Base-by-base conservation (phyloP, 2,113 vertebrate species). In the Pseudolaguvia tuberculata region DNA sequence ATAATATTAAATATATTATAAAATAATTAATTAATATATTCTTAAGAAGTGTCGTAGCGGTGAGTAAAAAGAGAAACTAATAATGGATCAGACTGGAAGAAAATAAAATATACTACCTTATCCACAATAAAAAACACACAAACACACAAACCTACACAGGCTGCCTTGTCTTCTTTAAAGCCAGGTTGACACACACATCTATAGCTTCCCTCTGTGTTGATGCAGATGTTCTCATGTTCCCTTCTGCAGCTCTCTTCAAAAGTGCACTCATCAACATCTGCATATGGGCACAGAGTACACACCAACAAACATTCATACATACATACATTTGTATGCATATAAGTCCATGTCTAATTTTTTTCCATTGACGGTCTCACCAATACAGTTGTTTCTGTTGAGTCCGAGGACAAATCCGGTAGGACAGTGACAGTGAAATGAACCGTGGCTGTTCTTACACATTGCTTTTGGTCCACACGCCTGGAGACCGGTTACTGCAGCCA, bases 181-280 rank as follows among this genome's bases (percentile, higher is more conserved):
- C 92, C 92, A 0, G 66, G 45, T 79, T 62, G 85, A 74, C 92
- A 93, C 77, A 77, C 85, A 67, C 92, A 93, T 56, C 70, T 66
- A 70, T 90, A 93, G 79, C 89, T 90, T 15, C 92, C 91, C 1
- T 87, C 86, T 20, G 87, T 92, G 83, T 92, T 93, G 61, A 90
- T 75, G 68, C 92, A 93, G 61, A 86, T 59, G 20, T 92, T 92
- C 45, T 91, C 91, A 62, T 90, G 81, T 73, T 91, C 90, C 1
- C 85, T 81, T 5, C 76, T 84, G 80, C 92, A 93, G 63, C 77
- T 82, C 72, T 91, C 88, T 81, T 92, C 90, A 27, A 89, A 90
- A 70, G 84, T 84, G 79, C 92, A 92, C 83, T 93, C 92, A 52
- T 92, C 91, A 35, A 92, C 83, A 77, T 93, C 92, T 93, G 73